Base-by-base conservation (phyloP, 2,113 vertebrate genomes). In the Corydoras sp. region DNA sequence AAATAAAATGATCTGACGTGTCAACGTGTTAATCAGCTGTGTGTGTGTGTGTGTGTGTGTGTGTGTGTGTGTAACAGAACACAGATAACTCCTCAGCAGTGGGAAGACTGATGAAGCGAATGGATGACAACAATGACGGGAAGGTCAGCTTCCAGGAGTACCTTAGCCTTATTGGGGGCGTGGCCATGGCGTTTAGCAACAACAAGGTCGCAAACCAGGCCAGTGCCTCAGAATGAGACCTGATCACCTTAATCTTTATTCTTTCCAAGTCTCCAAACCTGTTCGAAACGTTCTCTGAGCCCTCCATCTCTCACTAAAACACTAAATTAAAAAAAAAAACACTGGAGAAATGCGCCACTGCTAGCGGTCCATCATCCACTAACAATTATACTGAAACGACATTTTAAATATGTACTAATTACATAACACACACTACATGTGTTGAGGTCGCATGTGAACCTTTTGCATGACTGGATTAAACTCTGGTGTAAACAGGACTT, bases 111-210 rank as follows among this genome's bases (percentile, higher is more conserved):
- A 83, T 85, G 78, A 11, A 6, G 10, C 82, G 84, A 2, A 71
- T 91, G 79, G 88, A 88, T 31, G 80, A 71, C 2, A 84, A 90
- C 81, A 62, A 75, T 0, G 89, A 90, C 9, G 86, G 84, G 51
- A 89, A 88, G 64, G 84, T 91, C 84, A 79, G 79, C 84, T 90
- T 90, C 77, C 55, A 71, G 74, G 86, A 90, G 79, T 89, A 87
- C 76, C 71, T 90, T 79, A 66, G 14, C 65, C 80, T 89, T 82
- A 72, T 90, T 43, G 88, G 87, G 60, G 86, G 85, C 77, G 0
- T 90, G 77, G 89, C 88, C 63, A 83, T 58, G 9, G 14, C 74
- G 51, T 1, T 84, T 51, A 89, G 87, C 73, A 54, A 88, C 71
- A 73, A 32, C 29, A 73, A 79, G 54, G 0, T 0, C 6, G 80